These are phyloP conservation scores for Hyposoter dolosus DNA, from an alignment of 2,888 invertebrate genomes.

Conservation along the genomic window DNA sequence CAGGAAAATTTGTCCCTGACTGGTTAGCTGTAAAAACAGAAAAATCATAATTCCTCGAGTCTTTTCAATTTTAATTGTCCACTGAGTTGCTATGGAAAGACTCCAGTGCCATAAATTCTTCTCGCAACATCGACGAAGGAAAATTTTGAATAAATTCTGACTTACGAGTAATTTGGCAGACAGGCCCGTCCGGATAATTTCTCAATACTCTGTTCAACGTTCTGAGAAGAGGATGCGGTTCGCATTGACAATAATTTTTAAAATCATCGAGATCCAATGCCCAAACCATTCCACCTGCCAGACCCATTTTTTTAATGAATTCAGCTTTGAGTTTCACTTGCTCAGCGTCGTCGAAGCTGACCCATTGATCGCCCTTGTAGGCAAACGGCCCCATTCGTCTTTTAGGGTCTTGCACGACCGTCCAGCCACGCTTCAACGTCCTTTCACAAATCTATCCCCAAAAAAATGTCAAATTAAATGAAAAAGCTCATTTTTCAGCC, in stretches of 20 bases:
- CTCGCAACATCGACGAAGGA: not conserved
- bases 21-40: constrained; percentile 11
- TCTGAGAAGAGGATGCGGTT: constrained; percentile 91
- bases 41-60: not conserved
- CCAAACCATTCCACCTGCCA: constrained; percentile 96
- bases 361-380: constrained; percentile 94
- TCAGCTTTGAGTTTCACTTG: constrained; percentile 94
- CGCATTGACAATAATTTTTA: constrained; percentile 92
- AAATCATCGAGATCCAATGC: constrained; percentile 95
- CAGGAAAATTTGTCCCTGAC: constrained; percentile 48
- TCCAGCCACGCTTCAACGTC: constrained; percentile 91
- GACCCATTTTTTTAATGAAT: constrained; percentile 91
- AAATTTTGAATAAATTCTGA: not conserved
- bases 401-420: constrained; percentile 91
- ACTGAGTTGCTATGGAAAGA: too few species aligned
- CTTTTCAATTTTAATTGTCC: too few species aligned
- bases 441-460: constrained; percentile 91
- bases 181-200: constrained; percentile 88
- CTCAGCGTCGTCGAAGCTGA: constrained; percentile 95
- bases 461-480: constrained; percentile 40
- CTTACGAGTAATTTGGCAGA: constrained; percentile 86
- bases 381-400: constrained; percentile 96
- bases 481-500: too few species aligned
- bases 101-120: not conserved
- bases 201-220: constrained; percentile 93